Evolutionary conservation across 2,113 vertebrate species (phyloP).

Genomic region (Mastomys coucha): DNA sequence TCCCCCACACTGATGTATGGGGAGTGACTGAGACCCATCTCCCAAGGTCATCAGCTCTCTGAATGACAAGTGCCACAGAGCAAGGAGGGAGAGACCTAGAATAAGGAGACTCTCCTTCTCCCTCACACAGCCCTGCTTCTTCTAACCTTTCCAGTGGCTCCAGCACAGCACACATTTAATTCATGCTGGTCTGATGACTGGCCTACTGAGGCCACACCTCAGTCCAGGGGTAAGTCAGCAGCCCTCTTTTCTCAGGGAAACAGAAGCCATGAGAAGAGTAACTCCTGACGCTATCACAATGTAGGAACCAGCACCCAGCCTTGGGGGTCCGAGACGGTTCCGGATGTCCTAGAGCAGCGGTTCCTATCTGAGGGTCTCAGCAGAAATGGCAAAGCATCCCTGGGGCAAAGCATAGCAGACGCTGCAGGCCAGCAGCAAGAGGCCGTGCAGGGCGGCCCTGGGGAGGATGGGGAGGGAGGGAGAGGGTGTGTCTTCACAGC

Average conservation of each 20-base stretch:
- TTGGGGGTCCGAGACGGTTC: background rate
- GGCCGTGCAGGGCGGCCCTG: background rate
- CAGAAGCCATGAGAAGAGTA: background rate
- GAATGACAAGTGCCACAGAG: background rate
- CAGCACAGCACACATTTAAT: background rate
- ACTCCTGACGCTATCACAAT: background rate
- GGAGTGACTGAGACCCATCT: background rate
- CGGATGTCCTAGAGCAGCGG: background rate
- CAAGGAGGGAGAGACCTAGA: background rate
- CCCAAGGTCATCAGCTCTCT: background rate
- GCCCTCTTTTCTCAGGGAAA: background rate
- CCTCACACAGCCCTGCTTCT: background rate
- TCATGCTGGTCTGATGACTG: fast-evolving
- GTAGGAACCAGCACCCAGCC: too few species aligned
- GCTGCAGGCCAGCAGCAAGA: background rate
- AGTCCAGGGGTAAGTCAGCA: background rate
- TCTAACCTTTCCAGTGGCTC: background rate
- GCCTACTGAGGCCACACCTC: too few species aligned
- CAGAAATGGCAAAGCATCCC: background rate
- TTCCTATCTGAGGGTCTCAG: background rate
- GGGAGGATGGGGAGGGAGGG: background rate
- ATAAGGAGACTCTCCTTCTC: background rate
- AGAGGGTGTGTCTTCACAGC: background rate
- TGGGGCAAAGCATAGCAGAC: fast-evolving
- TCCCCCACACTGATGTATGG: background rate